phyloP scores from a whole-genome alignment of 2,113 vertebrate genomes.

The Gallinago paraguaiae region DNA sequence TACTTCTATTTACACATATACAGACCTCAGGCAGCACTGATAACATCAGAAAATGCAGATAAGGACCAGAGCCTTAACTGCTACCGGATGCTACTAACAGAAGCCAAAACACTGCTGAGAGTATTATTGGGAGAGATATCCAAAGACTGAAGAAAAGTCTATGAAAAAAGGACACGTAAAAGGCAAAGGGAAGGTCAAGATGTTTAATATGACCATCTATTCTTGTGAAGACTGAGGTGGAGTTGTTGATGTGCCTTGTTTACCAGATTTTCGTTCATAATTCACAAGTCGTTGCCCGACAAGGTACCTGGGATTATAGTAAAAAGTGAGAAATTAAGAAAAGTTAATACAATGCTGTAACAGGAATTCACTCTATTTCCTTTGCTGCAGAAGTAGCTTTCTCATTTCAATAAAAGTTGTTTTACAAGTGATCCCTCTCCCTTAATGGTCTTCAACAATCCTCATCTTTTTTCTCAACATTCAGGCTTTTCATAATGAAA shows the following conservation, averaged over 20 bases:
- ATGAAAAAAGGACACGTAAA: slow-evolving; percentile 72
- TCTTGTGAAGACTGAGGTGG: slow-evolving; percentile 86
- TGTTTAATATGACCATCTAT: slow-evolving; percentile 73
- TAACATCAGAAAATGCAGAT: slow-evolving; percentile 68
- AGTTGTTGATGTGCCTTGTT: slow-evolving; percentile 79
- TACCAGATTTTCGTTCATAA: slow-evolving; percentile 92
- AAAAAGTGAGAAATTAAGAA: neutral
- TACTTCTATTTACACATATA: slow-evolving; percentile 93
- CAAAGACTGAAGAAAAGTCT: slow-evolving; percentile 70
- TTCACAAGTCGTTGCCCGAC: slow-evolving; percentile 98
- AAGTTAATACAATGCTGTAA: neutral
- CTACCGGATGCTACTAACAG: slow-evolving; percentile 71
- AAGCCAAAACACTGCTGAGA: slow-evolving; percentile 76
- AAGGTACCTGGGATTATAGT: slow-evolving; percentile 85
- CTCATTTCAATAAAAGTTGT: neutral
- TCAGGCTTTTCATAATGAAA: neutral
- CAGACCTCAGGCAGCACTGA: slow-evolving; percentile 86
- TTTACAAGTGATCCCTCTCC: neutral
- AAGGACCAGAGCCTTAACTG: slow-evolving; percentile 71
- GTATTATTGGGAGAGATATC: slow-evolving; percentile 70
- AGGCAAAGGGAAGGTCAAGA: slow-evolving; percentile 73
- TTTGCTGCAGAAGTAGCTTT: neutral
- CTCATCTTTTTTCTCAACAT: neutral
- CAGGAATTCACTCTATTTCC: neutral
- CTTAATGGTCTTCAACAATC: neutral